A percentile compares a stretch with the other conserved stretches of the same genome.
These are phyloP conservation scores for Diabrotica virgifera DNA, from an alignment of 1,140 invertebrate genomes.

Conservation along the genomic window DNA sequence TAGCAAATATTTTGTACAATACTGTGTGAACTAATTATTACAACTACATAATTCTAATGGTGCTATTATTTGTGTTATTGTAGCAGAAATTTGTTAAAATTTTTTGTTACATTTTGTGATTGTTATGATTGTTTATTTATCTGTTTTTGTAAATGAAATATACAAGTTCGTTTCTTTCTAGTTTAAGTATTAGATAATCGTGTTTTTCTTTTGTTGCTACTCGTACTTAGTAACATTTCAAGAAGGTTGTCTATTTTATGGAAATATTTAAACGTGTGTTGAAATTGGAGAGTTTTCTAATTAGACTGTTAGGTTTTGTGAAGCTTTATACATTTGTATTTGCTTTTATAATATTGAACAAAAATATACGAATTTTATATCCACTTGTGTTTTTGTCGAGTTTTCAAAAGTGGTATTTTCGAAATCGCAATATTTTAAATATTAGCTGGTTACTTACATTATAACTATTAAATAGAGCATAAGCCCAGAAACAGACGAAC, in stretches of 20 bases:
- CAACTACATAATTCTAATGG: not conserved
- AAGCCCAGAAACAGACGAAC: no score
- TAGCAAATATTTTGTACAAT: no score
- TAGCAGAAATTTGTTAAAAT: conserved; percentile 11
- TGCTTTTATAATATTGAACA: conserved; percentile 26
- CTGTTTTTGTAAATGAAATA: conserved; percentile 13
- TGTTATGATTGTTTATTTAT: conserved; percentile 25
- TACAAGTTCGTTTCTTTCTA: conserved; percentile 12
- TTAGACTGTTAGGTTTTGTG: conserved; percentile 24
- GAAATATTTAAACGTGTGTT: conserved; percentile 35
- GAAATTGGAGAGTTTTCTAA: conserved; percentile 27
- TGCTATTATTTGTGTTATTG: conserved; percentile 13
- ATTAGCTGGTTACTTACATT: not conserved
- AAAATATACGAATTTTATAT: conserved; percentile 30
- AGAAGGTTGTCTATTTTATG: conserved; percentile 21
- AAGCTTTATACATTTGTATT: conserved; percentile 38
- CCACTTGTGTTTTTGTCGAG: conserved; percentile 13
- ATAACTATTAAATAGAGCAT: not conserved
- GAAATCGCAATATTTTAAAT: not conserved
- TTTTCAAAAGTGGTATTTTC: no score
- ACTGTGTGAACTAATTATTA: no score
- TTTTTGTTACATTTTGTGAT: conserved; percentile 20
- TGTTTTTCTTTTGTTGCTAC: conserved; percentile 13
- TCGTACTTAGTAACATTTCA: conserved; percentile 15
- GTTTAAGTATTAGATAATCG: not conserved